These are phyloP conservation scores for Diploscapter pachys DNA, from an alignment of 1,140 invertebrate genomes.

Conservation along the genomic window DNA sequence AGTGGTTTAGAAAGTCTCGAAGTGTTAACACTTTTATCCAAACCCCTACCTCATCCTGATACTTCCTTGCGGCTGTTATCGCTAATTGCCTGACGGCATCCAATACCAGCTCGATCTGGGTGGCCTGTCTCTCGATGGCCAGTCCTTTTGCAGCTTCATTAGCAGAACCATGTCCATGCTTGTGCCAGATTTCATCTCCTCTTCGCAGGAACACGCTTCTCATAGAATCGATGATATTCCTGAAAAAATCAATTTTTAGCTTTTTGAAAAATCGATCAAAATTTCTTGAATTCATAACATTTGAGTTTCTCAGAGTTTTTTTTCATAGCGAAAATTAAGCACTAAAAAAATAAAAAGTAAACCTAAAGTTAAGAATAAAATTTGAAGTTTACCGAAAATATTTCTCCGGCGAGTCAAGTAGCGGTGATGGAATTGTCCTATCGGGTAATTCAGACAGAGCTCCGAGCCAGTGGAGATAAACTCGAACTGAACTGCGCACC, in stretches of 20 bases:
- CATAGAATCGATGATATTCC: slow-evolving; percentile 38
- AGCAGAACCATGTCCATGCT: too few species aligned
- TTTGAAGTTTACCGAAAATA: slow-evolving; percentile 27
- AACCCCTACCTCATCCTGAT: slow-evolving; percentile 35
- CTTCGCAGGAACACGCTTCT: slow-evolving; percentile 30
- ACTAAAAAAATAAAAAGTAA: not conserved
- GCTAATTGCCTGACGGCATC: slow-evolving; percentile 28
- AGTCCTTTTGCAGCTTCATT: slow-evolving; percentile 14
- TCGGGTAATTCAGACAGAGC: slow-evolving; percentile 32
- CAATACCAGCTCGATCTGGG: slow-evolving; percentile 30
- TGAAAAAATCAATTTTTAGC: too few species aligned
- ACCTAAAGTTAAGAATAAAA: not conserved
- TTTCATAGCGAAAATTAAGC: not conserved
- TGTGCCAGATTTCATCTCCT: not conserved
- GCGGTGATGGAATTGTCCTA: slow-evolving; percentile 26
- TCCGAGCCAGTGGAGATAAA: slow-evolving; percentile 35
- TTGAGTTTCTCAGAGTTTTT: not conserved
- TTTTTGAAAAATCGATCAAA: too few species aligned
- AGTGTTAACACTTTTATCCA: not conserved
- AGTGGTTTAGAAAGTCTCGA: too few species aligned
- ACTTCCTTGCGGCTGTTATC: slow-evolving; percentile 25
- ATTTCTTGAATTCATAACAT: too few species aligned
- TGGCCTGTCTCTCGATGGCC: slow-evolving; percentile 26
- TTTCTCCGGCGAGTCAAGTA: slow-evolving; percentile 36
- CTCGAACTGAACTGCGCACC: slow-evolving; percentile 23